Evolutionary conservation across 1,140 invertebrate species (phyloP).

Genomic region (Monomorium pharaonis): DNA sequence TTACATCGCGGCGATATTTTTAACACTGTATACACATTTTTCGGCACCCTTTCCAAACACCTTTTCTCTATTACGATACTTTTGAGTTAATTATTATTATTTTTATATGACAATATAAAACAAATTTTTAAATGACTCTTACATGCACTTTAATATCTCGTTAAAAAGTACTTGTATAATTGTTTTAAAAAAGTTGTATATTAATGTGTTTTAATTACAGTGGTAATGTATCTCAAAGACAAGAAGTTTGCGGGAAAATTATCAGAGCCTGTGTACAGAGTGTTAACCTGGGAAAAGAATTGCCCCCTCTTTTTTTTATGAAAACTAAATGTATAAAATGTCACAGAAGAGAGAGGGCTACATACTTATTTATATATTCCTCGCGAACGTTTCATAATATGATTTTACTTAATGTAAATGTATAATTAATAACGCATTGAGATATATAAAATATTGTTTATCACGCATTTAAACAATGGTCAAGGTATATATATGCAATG

Average conservation of each 20-base stretch:
- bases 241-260: too few relatives aligned
- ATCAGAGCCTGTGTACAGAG: neutral
- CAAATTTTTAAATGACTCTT: too few relatives aligned
- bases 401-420: constrained; percentile 29
- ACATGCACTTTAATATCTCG: too few relatives aligned
- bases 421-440: constrained; percentile 43
- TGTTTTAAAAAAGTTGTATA: too few relatives aligned
- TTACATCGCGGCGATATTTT: neutral
- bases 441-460: constrained; percentile 73
- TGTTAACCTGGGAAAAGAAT: neutral
- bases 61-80: too few relatives aligned
- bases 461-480: constrained; percentile 71
- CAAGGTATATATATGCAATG: constrained; percentile 63
- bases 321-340: neutral
- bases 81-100: too few relatives aligned
- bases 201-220: too few relatives aligned
- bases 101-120: too few relatives aligned
- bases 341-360: neutral
- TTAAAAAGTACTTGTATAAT: too few relatives aligned
- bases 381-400: neutral
- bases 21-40: too few relatives aligned
- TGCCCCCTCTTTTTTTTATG: neutral
- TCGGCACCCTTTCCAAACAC: too few relatives aligned
- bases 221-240: too few relatives aligned
- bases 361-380: constrained; percentile 17